Conservation (phyloP, 2,113 vertebrate genomes). For the Galemys pyrenaicus region DNA sequence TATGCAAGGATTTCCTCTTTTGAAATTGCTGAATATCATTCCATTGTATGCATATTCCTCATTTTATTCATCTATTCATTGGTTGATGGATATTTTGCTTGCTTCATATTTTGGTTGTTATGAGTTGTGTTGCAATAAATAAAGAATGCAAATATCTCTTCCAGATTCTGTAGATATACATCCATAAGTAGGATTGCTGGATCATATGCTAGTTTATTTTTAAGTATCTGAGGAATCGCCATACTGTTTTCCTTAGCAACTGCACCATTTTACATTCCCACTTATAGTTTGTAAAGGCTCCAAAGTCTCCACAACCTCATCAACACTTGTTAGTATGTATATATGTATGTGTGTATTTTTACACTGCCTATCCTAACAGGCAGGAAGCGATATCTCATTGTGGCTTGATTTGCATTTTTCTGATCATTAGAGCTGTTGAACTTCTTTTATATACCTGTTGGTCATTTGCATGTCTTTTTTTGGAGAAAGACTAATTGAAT, state of each 20-base stretch:
- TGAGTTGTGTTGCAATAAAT: not conserved
- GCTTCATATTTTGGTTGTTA: not conserved
- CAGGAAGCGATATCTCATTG: not conserved
- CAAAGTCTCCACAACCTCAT: not conserved
- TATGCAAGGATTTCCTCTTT: not conserved
- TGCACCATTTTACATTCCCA: not conserved
- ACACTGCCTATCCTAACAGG: not conserved
- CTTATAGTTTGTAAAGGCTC: not conserved
- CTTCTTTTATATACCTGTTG: not conserved
- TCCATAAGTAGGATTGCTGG: not conserved
- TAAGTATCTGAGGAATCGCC: not conserved
- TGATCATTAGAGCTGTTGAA: not conserved
- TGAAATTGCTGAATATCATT: not conserved
- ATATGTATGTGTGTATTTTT: not conserved
- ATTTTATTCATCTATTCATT: not conserved
- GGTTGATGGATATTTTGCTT: not conserved
- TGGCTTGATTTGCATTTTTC: not conserved
- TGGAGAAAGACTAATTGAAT: not conserved
- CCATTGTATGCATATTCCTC: not conserved
- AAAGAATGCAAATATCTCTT: not conserved
- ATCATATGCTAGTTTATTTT: not conserved
- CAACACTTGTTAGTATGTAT: not conserved
- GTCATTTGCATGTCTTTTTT: not conserved
- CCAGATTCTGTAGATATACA: not conserved
- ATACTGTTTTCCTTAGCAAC: not conserved